phyloP scores from a whole-genome alignment of 2,888 invertebrate species.

The Stenotaenia linearis region DNA sequence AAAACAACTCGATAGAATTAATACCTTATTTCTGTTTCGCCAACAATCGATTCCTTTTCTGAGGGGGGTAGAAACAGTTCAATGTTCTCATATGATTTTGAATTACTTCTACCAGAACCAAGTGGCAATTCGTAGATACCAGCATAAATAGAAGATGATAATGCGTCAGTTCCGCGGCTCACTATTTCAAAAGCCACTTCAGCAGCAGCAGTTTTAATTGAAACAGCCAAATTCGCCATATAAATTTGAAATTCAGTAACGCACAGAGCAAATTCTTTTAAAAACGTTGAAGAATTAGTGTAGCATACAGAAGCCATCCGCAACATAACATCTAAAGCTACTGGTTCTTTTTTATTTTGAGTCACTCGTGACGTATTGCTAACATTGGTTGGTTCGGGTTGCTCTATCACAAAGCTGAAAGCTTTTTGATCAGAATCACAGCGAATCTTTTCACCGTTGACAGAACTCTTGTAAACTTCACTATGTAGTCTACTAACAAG shows the following conservation, averaged over 20 bases:
- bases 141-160: conserved; percentile 27
- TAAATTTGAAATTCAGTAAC: conserved; percentile 86
- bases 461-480: conserved; percentile 46
- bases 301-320: conserved; percentile 81
- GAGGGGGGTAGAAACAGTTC: background rate
- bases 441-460: conserved; percentile 43
- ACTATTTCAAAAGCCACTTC: conserved; percentile 84
- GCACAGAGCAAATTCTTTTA: conserved; percentile 79
- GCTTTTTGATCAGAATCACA: conserved; percentile 50
- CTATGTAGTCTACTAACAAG: conserved; percentile 43
- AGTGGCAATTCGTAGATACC: conserved; percentile 13
- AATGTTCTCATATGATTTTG: background rate
- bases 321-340: conserved; percentile 48
- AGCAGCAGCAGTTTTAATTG: conserved; percentile 82
- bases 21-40: background rate
- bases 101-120: background rate
- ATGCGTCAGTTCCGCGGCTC: conserved; percentile 35
- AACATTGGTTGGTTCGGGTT: conserved; percentile 31
- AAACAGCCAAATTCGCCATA: conserved; percentile 72
- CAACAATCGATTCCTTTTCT: background rate
- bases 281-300: conserved; percentile 80
- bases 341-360: conserved; percentile 17
- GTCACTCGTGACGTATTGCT: conserved; percentile 24
- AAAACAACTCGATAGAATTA: background rate
- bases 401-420: conserved; percentile 51